A percentile compares a stretch with the other conserved stretches of the same genome.
phyloP scores from a whole-genome alignment of 2,113 vertebrate species.

The Bos taurus region ARS-UCD2.0 NC_037340.1:49478501-49479000 shows the following conservation, averaged over 20 bases:
- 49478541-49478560: neutral
- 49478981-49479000: neutral
- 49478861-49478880: neutral
- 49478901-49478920: neutral
- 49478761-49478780: accelerated
- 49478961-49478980: neutral
- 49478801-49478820: neutral
- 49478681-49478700: neutral
- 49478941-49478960: neutral
- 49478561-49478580: neutral
- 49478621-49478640: neutral
- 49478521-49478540: neutral
- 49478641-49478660: neutral
- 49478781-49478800: neutral
- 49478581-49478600: neutral
- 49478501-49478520: neutral
- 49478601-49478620: neutral
- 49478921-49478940: neutral
- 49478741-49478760: neutral
- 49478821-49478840: neutral
- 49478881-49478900: accelerated
- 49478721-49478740: neutral
- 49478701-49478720: neutral
- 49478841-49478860: neutral
- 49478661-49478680: neutral